Base-by-base conservation (phyloP, 2,113 vertebrate species). In the Alosa alosa region DNA sequence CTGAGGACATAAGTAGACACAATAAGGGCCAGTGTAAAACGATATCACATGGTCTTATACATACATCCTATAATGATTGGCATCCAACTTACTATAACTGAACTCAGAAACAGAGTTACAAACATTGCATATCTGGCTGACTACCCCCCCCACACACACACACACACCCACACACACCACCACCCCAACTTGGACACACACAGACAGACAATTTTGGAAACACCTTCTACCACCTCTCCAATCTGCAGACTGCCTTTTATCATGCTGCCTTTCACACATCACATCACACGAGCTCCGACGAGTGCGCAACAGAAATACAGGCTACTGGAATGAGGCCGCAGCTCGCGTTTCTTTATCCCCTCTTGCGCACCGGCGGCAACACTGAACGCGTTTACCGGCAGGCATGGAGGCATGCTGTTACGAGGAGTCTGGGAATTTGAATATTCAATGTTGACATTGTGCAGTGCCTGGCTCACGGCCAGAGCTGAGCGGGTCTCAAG, bases 361-460 rank as follows among this genome's bases (percentile, higher is more conserved):
- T 85, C 84, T 50, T 41, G 72, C 72, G 31, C 39, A 81, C 72
- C 72, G 39, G 68, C 31, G 39, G 31, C 84, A 41, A 78, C 46
- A 55, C 31, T 17, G 72, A 78, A 78, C 72, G 72, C 41, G 82
- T 57, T 84, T 88, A 84, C 83, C 82, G 86, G 96, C 96, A 95
- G 95, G 96, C 96, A 96, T 96, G 96, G 95, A 95, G 82, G 82
- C 83, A 81, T 72, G 95, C 95, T 96, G 96, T 97, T 97, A 97
- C 97, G 97, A 96, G 96, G 94, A 96, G 95, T 98, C 96, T 97
- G 97, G 97, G 97, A 97, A 97, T 98, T 98, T 96, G 97, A 97
- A 98, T 98, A 97, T 97, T 97, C 97, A 96, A 95, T 97, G 96
- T 96, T 97, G 97, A 99, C 96, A 97, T 96, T 97, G 96, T 96